phyloP scores from a whole-genome alignment of 2,888 invertebrate genomes.

The Volucella inanis region DNA sequence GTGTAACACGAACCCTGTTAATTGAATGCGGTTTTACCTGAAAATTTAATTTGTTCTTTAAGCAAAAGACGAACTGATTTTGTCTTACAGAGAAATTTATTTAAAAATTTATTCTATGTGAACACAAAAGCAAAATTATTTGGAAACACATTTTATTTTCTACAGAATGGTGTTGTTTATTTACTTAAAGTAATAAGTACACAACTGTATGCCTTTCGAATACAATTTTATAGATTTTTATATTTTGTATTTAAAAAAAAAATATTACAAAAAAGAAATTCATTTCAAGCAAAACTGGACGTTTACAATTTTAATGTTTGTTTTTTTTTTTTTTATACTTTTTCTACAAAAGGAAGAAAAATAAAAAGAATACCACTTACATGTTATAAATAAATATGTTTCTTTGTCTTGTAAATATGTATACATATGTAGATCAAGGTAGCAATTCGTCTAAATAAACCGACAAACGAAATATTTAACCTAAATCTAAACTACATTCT shows the following conservation, averaged over 20 bases:
- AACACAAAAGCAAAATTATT: constrained; percentile 48
- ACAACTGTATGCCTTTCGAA: constrained; percentile 23
- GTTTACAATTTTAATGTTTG: constrained; percentile 21
- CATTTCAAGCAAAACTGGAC: constrained; percentile 54
- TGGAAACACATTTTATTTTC: constrained; percentile 29
- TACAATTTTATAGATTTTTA: constrained; percentile 16
- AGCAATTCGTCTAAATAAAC: constrained; percentile 49
- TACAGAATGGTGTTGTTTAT: constrained; percentile 25
- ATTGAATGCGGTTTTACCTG: no score
- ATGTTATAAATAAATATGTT: constrained; percentile 54
- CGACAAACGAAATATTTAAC: constrained; percentile 37
- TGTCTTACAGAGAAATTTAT: constrained; percentile 53
- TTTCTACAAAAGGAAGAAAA: constrained; percentile 14
- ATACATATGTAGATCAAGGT: constrained; percentile 2
- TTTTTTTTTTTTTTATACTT: neutral
- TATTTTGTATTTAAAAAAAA: constrained; percentile 6
- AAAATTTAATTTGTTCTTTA: no score
- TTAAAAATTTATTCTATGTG: constrained; percentile 45
- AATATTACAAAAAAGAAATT: constrained; percentile 9
- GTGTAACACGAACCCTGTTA: no score
- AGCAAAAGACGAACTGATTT: neutral
- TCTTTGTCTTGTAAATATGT: constrained; percentile 62
- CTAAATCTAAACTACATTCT: constrained; percentile 44
- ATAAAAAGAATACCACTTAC: constrained; percentile 24
- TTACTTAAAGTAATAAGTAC: constrained; percentile 46